Evolutionary conservation across 2,113 vertebrate genomes (phyloP), one percentile per base, ranked within the genome.

Genomic region (Phyllostomus discolor): DNA sequence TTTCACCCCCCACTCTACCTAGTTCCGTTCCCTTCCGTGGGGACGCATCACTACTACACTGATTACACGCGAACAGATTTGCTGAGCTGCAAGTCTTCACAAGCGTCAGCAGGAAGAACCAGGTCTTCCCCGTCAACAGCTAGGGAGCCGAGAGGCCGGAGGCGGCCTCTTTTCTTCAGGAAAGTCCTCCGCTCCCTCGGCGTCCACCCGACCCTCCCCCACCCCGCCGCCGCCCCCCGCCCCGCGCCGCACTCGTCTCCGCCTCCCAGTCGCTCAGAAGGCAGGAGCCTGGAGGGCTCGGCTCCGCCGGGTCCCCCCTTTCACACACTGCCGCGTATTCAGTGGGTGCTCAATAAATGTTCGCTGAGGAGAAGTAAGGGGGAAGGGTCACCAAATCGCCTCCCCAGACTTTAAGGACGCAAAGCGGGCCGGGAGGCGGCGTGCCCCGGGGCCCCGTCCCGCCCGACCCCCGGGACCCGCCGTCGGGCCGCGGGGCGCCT

Each of bases 401-500:
- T 26, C 52, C 80, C 43, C n/a, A 19, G 3, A 75, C 43, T 7
- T 14, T 0, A 41, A 22, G 11, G 5, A 4, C n/a, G 48, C 15
- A 1, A 16, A 3, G 16, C 75, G 0, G 15, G 38, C 24, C 4
- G 50, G 50, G 19, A 22, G 7, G 0, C 38, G 3, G 8, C 57
- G 24, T 4, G 48, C 7, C 33, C 22, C 22, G 48, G 0, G 46
- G 24, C 54, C 16, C 9, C 46, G 1, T 17, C 38, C 66, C 14
- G 2, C 46, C n/a, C 54, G 15, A 3, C 3, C 24, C 48, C 59
- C 41, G 2, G 7, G 20, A 4, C 10, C 59, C 11, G 16, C 73
- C 48, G 59, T 59, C 88, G 26, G 20, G 31, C 50, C 19, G 35
- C 20, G 31, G 50, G n/a, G 35, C 33, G 54, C 33, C 97, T 98